Evolutionary conservation across 2,888 invertebrate species (phyloP).

Genomic region (Acronicta alni): DNA sequence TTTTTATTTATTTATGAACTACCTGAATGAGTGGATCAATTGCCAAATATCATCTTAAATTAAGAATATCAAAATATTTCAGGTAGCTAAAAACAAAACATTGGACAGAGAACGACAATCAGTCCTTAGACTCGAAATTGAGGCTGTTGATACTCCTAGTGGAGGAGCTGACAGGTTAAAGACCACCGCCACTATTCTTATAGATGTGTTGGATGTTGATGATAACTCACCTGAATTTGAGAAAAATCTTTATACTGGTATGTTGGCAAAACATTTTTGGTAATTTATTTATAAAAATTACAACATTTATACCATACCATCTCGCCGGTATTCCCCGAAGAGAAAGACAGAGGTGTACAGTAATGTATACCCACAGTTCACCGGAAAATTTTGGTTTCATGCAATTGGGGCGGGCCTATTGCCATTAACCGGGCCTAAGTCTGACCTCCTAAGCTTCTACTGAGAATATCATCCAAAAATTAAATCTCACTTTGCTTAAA

Average conservation of each 20-base stretch:
- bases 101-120: slow-evolving; percentile 93
- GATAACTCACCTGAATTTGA: slow-evolving; percentile 93
- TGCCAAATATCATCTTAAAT: neutral
- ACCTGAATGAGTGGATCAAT: neutral
- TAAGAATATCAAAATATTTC: neutral
- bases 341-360: too few relatives aligned
- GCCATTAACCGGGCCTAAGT: too few relatives aligned
- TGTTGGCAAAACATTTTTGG: neutral
- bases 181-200: slow-evolving; percentile 90
- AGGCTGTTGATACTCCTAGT: slow-evolving; percentile 93
- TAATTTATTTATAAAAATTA: too few relatives aligned
- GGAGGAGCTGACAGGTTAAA: slow-evolving; percentile 92
- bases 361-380: too few relatives aligned
- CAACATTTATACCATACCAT: too few relatives aligned
- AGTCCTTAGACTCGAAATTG: slow-evolving; percentile 91
- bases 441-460: too few relatives aligned
- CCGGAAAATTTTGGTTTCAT: too few relatives aligned
- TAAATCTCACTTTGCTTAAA: too few relatives aligned
- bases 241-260: slow-evolving; percentile 89
- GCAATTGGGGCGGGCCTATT: too few relatives aligned
- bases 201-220: slow-evolving; percentile 93
- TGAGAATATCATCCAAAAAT: too few relatives aligned
- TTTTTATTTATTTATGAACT: neutral
- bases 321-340: too few relatives aligned
- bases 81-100: slow-evolving; percentile 90